These are phyloP conservation scores for Onychostruthus taczanowskii DNA, from an alignment of 2,113 vertebrate genomes.

Conservation along the genomic window DNA sequence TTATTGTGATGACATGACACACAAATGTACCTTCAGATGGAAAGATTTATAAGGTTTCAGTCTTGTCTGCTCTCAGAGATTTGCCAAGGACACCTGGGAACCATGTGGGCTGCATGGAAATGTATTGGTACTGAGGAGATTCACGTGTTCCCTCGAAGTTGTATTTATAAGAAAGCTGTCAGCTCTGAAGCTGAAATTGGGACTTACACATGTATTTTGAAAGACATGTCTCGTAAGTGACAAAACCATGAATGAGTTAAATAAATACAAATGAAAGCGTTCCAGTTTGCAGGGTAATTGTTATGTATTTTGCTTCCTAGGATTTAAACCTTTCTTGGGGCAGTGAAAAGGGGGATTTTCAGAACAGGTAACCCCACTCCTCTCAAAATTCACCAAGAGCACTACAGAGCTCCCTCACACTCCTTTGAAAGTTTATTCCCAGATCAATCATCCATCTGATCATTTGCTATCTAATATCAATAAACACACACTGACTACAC, in stretches of 20 bases:
- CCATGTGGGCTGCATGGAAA: constrained; percentile 43
- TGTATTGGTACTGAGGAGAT: constrained; percentile 47
- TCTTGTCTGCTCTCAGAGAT: background rate
- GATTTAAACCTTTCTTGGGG: background rate
- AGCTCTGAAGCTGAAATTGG: constrained; percentile 59
- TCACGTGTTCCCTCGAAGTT: constrained; percentile 40
- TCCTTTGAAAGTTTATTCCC: background rate
- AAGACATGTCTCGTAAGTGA: constrained; percentile 63
- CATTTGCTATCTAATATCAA: background rate
- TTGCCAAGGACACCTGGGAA: constrained; percentile 49
- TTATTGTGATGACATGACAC: constrained; percentile 17
- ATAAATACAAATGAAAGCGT: constrained; percentile 57
- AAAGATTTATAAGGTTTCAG: background rate
- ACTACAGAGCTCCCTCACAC: background rate
- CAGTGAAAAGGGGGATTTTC: background rate
- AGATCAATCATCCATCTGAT: background rate
- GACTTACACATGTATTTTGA: constrained; percentile 61
- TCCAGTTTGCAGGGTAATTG: constrained; percentile 48
- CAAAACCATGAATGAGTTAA: constrained; percentile 69
- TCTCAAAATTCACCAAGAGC: background rate
- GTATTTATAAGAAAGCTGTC: constrained; percentile 68
- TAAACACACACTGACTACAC: background rate
- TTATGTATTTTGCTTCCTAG: background rate
- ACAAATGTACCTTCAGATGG: constrained; percentile 17
- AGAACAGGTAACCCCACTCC: background rate